Evolutionary conservation across 2,888 invertebrate genomes (phyloP).

Genomic region (Diarsia dahlii): DNA sequence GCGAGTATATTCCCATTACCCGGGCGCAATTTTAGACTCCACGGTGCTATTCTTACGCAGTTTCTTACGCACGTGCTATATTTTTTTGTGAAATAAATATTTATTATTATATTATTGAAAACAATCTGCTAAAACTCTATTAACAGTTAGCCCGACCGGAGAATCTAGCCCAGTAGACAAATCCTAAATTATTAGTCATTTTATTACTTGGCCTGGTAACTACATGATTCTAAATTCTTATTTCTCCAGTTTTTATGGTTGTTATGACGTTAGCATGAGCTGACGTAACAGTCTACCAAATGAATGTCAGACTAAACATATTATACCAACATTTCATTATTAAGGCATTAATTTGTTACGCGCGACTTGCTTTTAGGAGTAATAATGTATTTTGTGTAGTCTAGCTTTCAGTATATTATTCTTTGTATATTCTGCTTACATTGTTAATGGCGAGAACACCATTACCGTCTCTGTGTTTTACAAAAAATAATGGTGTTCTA

Average conservation of each 20-base stretch:
- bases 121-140: neutral
- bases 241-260: slow-evolving; percentile 18
- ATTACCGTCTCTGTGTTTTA: neutral
- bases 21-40: neutral
- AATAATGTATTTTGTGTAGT: neutral
- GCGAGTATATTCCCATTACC: neutral
- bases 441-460: neutral
- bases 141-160: neutral
- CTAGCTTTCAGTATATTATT: neutral
- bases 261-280: slow-evolving; percentile 30
- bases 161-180: neutral
- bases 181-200: neutral
- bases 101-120: neutral
- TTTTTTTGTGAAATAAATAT: no score
- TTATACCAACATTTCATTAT: slow-evolving; percentile 35
- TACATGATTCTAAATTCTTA: slow-evolving; percentile 11
- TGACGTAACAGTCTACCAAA: slow-evolving; percentile 27
- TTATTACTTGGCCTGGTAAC: slow-evolving; percentile 2
- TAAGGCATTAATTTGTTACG: slow-evolving; percentile 24
- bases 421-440: neutral
- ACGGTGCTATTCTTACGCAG: neutral
- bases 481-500: neutral
- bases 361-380: neutral
- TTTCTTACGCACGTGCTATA: no score
- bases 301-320: slow-evolving; percentile 24